Evolutionary conservation across 1,140 invertebrate species (phyloP).

Genomic region (Drosophila quadrilineata): DNA sequence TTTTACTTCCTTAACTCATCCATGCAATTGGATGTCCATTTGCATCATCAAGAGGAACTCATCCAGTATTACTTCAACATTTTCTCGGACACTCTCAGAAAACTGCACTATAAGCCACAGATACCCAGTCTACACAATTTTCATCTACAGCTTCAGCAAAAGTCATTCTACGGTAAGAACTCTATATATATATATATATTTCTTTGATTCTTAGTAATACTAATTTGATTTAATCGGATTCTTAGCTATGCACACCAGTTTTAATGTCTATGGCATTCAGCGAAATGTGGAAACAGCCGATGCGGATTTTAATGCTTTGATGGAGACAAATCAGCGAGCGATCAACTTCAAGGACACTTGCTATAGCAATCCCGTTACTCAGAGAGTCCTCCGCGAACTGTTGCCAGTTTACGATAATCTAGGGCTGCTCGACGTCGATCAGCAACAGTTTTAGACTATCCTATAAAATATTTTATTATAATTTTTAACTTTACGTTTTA

Average conservation of each 20-base stretch:
- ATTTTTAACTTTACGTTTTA: too few species aligned
- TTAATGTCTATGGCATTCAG: conserved; percentile 55
- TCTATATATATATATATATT: not conserved
- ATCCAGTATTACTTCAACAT: conserved; percentile 58
- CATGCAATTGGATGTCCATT: conserved; percentile 58
- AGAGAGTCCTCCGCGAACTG: conserved; percentile 44
- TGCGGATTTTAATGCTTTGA: conserved; percentile 73
- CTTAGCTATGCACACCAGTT: conserved; percentile 61
- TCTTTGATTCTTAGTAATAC: not conserved
- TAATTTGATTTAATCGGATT: not conserved
- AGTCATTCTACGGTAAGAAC: conserved; percentile 68
- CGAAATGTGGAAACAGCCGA: conserved; percentile 67
- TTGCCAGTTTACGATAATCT: conserved; percentile 55
- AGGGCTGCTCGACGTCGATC: conserved; percentile 68
- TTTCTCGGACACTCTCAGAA: conserved; percentile 52
- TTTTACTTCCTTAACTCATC: conserved; percentile 78
- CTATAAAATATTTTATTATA: too few species aligned
- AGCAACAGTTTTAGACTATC: too few species aligned
- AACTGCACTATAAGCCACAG: conserved; percentile 42
- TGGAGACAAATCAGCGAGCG: conserved; percentile 59
- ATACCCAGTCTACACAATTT: conserved; percentile 73
- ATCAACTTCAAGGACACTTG: conserved; percentile 64
- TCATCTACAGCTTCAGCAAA: conserved; percentile 53
- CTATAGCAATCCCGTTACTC: conserved; percentile 49
- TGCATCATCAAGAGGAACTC: conserved; percentile 61